These are phyloP conservation scores for Dissostichus mawsoni DNA, from an alignment of 2,113 vertebrate species.

Conservation along the genomic window DNA sequence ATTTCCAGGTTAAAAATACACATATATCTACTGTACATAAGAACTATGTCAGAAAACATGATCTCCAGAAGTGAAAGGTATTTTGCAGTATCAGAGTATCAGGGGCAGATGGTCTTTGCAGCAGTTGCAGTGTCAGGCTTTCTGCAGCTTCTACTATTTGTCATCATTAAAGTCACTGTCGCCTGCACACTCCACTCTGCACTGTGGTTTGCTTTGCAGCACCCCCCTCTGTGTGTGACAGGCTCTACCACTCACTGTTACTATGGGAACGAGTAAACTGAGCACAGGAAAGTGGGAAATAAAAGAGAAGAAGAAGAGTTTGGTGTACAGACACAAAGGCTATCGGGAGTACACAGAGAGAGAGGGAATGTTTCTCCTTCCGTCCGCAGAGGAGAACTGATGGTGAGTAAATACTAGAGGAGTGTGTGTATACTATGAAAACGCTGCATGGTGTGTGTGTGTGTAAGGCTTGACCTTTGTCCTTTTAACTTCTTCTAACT, in stretches of 20 bases:
- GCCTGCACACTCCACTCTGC: conserved; percentile 12
- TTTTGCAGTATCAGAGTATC: neutral
- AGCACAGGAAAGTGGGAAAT: conserved; percentile 14
- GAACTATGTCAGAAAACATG: neutral
- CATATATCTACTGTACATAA: neutral
- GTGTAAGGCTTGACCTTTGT: neutral
- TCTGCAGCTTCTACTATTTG: conserved; percentile 36
- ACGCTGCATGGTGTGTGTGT: neutral
- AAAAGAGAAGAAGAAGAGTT: conserved; percentile 23
- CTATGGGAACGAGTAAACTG: conserved; percentile 82
- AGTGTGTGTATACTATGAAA: neutral
- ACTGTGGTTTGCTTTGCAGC: conserved; percentile 19
- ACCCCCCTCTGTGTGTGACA: conserved; percentile 42
- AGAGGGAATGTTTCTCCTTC: conserved; percentile 7
- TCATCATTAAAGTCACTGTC: conserved; percentile 49
- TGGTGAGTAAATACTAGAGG: conserved; percentile 39
- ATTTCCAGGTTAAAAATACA: neutral
- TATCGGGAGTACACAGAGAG: neutral
- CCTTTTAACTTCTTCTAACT: neutral
- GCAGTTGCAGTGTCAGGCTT: conserved; percentile 43
- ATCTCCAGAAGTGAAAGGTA: neutral
- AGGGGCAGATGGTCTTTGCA: conserved; percentile 22
- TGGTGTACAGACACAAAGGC: conserved; percentile 17
- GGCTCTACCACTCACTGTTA: conserved; percentile 42
- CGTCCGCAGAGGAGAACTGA: conserved; percentile 22